Evolutionary conservation across 2,797 vertebrate genomes (phyloP).

Genomic region (Mormyrops attenuatus): DNA sequence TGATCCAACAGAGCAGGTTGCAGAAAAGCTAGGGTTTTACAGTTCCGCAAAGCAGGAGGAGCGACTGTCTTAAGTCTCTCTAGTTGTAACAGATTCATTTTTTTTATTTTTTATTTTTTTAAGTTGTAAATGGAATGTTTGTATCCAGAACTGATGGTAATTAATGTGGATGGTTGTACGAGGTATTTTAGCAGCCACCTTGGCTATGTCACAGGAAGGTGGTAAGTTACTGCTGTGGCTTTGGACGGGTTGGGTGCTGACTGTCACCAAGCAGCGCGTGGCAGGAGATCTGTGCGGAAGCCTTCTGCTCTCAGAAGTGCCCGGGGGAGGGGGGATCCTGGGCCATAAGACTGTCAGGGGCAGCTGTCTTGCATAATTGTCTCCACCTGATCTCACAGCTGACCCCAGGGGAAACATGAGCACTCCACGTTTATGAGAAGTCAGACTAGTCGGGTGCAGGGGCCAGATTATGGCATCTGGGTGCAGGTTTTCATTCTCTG

Average conservation of each 20-base stretch:
- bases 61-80: not conserved
- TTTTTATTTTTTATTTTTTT: not conserved
- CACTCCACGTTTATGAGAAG: not conserved
- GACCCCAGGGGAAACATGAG: slow-evolving; percentile 3
- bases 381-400: not conserved
- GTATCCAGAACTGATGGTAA: not conserved
- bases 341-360: not conserved
- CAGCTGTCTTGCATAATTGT: not conserved
- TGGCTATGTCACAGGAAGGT: not conserved
- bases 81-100: not conserved
- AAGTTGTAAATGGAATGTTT: not conserved
- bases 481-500: not conserved
- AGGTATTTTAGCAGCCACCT: not conserved
- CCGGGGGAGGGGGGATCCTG: not conserved
- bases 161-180: not conserved
- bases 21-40: not conserved
- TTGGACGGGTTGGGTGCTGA: not conserved
- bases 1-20: not conserved
- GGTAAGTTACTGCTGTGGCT: not conserved
- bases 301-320: not conserved
- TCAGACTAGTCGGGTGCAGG: not conserved
- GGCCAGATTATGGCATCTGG: not conserved
- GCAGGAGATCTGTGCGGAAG: not conserved
- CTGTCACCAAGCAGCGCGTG: not conserved
- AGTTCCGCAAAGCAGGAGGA: not conserved